Evolutionary conservation across 2,888 invertebrate genomes (phyloP).

Genomic region (Lymantria monacha): DNA sequence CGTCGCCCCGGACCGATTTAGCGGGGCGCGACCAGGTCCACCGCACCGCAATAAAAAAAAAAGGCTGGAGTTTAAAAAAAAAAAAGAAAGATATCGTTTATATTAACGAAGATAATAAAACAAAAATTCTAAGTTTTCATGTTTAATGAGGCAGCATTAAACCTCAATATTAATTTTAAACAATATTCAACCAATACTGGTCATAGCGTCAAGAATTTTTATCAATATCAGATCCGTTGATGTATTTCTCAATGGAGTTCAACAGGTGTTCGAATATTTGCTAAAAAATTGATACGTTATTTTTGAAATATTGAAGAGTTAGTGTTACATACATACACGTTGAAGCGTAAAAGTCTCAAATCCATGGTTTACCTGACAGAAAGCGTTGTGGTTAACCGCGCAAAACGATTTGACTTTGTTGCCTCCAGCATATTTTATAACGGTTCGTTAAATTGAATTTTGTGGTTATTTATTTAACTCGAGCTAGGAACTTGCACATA

Average conservation of each 20-base stretch:
- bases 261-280: slow-evolving; percentile 62
- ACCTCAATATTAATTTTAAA: no score
- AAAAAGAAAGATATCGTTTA: no score
- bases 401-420: slow-evolving; percentile 78
- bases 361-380: slow-evolving; percentile 72
- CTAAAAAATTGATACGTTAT: slow-evolving; percentile 42
- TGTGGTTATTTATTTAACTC: slow-evolving; percentile 80
- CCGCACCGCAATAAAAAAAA: no score
- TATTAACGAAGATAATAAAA: no score
- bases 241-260: slow-evolving; percentile 32
- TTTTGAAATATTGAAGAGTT: slow-evolving; percentile 62
- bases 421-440: slow-evolving; percentile 78
- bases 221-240: no score
- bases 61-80: no score
- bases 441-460: slow-evolving; percentile 80
- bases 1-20: no score
- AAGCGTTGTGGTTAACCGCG: slow-evolving; percentile 75
- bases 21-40: no score
- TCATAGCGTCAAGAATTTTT: no score
- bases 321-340: slow-evolving; percentile 52
- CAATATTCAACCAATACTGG: no score
- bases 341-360: slow-evolving; percentile 70
- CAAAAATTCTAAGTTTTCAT: no score
- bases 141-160: no score
- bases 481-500: slow-evolving; percentile 51